A percentile compares a stretch with the other conserved stretches of the same genome.
These are phyloP conservation scores for Drosophila borealis DNA, from an alignment of 2,888 invertebrate species.

Conservation along the genomic window DNA sequence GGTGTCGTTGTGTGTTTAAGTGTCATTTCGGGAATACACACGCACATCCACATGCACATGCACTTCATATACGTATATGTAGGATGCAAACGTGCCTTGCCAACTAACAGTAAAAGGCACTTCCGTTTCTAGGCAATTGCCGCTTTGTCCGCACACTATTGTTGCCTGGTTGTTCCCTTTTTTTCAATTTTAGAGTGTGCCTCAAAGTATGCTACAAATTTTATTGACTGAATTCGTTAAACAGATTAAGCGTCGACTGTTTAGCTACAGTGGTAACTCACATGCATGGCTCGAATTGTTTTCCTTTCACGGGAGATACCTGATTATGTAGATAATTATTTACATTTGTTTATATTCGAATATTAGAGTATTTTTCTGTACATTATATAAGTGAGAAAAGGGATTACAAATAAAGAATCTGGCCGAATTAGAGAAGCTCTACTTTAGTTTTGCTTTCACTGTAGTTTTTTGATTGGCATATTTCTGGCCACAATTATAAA, in stretches of 20 bases:
- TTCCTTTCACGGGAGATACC: too few relatives aligned
- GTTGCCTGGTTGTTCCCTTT: slow-evolving; percentile 4
- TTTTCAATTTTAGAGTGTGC: slow-evolving; percentile 28
- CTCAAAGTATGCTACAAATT: slow-evolving; percentile 67
- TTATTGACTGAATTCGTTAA: slow-evolving; percentile 29
- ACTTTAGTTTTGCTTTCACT: not conserved
- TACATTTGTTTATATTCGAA: too few relatives aligned
- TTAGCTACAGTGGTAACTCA: slow-evolving; percentile 1
- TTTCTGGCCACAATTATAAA: slow-evolving; percentile 28
- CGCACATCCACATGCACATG: slow-evolving; percentile 19
- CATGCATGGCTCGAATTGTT: too few relatives aligned
- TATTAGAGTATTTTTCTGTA: too few relatives aligned
- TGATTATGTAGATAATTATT: too few relatives aligned
- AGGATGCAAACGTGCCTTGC: slow-evolving; percentile 59
- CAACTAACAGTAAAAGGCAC: slow-evolving; percentile 53
- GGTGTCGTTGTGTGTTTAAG: slow-evolving; percentile 70
- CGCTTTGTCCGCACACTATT: slow-evolving; percentile 17
- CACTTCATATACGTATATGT: slow-evolving; percentile 34
- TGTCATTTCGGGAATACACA: slow-evolving; percentile 52
- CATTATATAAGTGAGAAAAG: too few relatives aligned
- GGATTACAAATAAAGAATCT: too few relatives aligned
- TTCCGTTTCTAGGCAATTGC: slow-evolving; percentile 52
- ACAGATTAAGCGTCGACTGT: not conserved
- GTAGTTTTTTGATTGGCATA: slow-evolving; percentile 16
- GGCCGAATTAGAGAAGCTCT: not conserved